These are phyloP conservation scores for Brachyptera risi DNA, from an alignment of 2,888 invertebrate genomes.

Conservation along the genomic window DNA sequence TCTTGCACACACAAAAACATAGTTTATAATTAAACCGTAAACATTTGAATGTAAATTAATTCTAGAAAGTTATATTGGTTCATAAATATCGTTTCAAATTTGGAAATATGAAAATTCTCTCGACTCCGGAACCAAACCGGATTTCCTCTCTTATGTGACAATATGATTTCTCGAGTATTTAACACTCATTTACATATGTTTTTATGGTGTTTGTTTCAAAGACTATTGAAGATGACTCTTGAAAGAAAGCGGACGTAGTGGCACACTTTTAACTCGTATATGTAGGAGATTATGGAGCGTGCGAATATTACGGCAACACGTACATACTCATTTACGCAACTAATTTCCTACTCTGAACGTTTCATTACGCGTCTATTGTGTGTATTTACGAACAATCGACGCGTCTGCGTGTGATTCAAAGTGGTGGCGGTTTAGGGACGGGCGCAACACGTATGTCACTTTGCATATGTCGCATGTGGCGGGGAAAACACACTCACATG, in stretches of 20 bases:
- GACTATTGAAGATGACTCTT: constrained; percentile 8
- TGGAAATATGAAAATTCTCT: too few species aligned
- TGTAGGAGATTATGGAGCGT: constrained; percentile 21
- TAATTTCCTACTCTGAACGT: too few species aligned
- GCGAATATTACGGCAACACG: constrained; percentile 13
- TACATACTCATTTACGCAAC: neutral
- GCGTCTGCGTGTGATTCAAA: neutral
- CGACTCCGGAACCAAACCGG: too few species aligned
- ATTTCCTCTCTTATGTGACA: too few species aligned
- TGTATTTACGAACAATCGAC: neutral
- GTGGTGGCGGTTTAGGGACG: neutral
- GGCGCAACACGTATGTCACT: neutral
- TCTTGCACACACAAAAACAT: too few species aligned
- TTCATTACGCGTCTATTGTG: neutral
- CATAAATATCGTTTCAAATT: too few species aligned
- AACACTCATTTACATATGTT: too few species aligned
- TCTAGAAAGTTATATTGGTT: too few species aligned
- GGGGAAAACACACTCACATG: constrained; percentile 6
- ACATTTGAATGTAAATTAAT: too few species aligned
- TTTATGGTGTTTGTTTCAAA: too few species aligned
- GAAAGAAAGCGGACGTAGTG: constrained; percentile 18
- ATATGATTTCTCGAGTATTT: too few species aligned
- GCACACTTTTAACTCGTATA: constrained; percentile 24
- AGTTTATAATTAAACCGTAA: too few species aligned
- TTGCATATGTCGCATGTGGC: constrained; percentile 11